phyloP scores from a whole-genome alignment of 35 echinoderm and acorn worm genomes.

The Heliocidaris erythrogramma region DNA sequence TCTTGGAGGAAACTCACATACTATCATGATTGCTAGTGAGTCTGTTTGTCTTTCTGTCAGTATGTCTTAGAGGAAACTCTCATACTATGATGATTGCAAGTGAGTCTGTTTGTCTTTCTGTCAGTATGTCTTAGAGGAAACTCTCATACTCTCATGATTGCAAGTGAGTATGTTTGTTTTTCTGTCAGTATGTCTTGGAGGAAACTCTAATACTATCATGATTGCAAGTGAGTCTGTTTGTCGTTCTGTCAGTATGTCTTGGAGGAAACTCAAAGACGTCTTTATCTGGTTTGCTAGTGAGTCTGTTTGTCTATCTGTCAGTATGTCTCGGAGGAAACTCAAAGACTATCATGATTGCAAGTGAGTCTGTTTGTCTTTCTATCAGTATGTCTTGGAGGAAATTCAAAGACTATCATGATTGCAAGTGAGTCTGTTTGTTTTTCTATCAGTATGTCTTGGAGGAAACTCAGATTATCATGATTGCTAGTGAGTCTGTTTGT shows the following conservation, averaged over 20 bases:
- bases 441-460: not conserved
- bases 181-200: too few relatives aligned
- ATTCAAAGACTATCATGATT: too few relatives aligned
- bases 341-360: too few relatives aligned
- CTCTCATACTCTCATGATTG: too few relatives aligned
- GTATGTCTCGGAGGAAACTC: too few relatives aligned
- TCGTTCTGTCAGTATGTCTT: not conserved
- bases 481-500: not conserved
- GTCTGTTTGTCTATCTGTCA: not conserved
- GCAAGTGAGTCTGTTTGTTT: too few relatives aligned
- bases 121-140: not conserved
- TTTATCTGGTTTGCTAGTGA: constrained; percentile 36
- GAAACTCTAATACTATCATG: too few relatives aligned
- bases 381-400: too few relatives aligned
- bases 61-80: too few relatives aligned
- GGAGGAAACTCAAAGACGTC: not conserved
- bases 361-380: not conserved
- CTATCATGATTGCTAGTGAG: constrained; percentile 63
- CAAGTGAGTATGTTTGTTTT: too few relatives aligned
- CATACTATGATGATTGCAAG: constrained; percentile 87
- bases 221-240: too few relatives aligned
- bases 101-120: not conserved
- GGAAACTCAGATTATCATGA: not conserved
- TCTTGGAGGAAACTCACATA: too few relatives aligned
- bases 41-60: not conserved